Conservation (phyloP, 1,140 invertebrate species). For the Panulirus ornatus region DNA sequence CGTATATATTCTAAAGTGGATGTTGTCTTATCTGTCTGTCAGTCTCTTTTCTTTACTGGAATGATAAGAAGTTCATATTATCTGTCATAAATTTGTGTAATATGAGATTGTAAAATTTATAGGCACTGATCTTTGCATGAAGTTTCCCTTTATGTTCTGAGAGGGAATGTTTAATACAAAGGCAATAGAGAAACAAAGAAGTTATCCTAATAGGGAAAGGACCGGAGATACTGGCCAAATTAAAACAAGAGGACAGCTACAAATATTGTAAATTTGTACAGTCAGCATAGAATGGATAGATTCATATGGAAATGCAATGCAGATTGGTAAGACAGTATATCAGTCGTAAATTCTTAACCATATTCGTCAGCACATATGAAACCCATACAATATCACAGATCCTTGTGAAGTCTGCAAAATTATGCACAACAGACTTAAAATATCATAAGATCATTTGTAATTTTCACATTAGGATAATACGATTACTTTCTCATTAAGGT, state of each 20-base stretch:
- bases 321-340: too few relatives aligned
- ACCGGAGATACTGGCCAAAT: not conserved
- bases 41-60: not conserved
- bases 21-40: too few relatives aligned
- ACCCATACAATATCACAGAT: not conserved
- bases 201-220: not conserved
- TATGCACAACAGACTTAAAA: too few relatives aligned
- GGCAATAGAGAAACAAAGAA: not conserved
- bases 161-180: conserved; percentile 3
- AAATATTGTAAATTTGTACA: too few relatives aligned
- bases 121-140: not conserved
- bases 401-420: not conserved
- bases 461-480: not conserved
- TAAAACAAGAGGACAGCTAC: not conserved
- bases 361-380: not conserved
- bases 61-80: not conserved
- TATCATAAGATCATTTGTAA: too few relatives aligned
- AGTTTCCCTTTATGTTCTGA: not conserved
- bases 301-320: too few relatives aligned
- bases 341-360: too few relatives aligned
- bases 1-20: not conserved
- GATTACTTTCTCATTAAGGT: not conserved
- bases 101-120: conserved; percentile 1
- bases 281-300: too few relatives aligned
- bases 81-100: not conserved